Evolutionary conservation across 2,888 invertebrate species (phyloP), one percentile per base, ranked within the genome.

Genomic region (Cantharis rustica): DNA sequence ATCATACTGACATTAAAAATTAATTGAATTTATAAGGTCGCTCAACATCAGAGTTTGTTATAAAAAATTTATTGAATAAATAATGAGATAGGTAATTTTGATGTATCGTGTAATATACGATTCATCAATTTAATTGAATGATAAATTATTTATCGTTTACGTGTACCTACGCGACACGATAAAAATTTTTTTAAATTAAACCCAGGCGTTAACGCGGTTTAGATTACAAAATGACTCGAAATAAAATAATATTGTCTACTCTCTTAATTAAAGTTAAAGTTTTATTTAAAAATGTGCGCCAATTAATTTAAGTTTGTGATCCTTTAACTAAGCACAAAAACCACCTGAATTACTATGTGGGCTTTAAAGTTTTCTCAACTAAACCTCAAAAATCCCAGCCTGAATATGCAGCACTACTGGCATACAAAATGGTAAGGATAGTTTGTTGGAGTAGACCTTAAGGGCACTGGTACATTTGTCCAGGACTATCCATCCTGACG

Each of bases 401-500:
- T 11, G 64, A 66, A 66, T 66, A 66, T 20, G 64, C 23, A 66
- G 64, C n/a, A 47, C 47, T 66, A 66, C n/a, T 20, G 20, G 20
- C 64, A 66, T 66, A 66, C 64, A 23, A 66, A 66, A 66, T 66
- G 64, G 17, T 66, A 66, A 23, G 64, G 64, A 66, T 27, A 69
- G 26, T 69, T 69, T 20, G 26, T 31, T 69, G 26, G 16, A 17
- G 69, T 66, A 77, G 73, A 47, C 71, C 74, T 68, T 71, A 68
- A 74, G 77, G 77, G 78, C 79, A 78, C 76, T 78, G 70, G 77
- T 72, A 71, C 74, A 77, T 72, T 73, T 69, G 75, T 68, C 69
- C 78, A 75, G 76, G 79, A 74, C 75, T 61, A 78, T 74, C 76
- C 76, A 78, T 76, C 76, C 76, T 64, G 61, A 74, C 77, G 78